phyloP scores from a whole-genome alignment of 2,113 vertebrate species.

The Lycocorax pyrrhopterus region DNA sequence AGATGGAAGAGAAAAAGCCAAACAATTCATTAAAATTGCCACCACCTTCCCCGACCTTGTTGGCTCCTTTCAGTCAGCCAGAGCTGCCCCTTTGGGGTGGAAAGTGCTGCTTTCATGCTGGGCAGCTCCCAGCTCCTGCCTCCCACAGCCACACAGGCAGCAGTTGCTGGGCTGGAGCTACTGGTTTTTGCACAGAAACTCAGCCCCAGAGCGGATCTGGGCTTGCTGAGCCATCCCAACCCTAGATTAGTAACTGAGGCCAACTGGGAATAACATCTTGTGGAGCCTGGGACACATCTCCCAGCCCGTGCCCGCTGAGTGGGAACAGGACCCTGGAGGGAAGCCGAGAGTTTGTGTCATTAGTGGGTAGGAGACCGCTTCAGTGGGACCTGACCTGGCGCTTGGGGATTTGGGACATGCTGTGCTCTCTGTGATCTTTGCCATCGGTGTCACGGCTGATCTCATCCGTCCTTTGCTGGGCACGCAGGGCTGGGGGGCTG shows the following conservation, averaged over 20 bases:
- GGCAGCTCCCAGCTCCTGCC: neutral
- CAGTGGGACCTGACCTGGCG: neutral
- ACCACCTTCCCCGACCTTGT: neutral
- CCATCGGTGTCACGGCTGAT: rapidly evolving
- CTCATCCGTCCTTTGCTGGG: neutral
- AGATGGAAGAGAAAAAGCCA: neutral
- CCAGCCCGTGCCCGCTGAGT: rapidly evolving
- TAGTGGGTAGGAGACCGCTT: neutral
- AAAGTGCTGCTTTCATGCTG: neutral
- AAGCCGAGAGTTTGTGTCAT: neutral
- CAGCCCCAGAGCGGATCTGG: neutral
- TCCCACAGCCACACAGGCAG: neutral
- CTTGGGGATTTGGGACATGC: neutral
- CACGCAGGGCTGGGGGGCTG: neutral
- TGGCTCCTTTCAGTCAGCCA: neutral
- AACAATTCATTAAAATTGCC: neutral
- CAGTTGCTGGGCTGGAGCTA: neutral
- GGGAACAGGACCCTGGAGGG: neutral
- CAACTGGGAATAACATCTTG: neutral
- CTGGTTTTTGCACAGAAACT: neutral
- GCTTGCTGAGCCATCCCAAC: neutral
- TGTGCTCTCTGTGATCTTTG: neutral
- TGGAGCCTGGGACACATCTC: rapidly evolving
- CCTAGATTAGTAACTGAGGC: neutral
- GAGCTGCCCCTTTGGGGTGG: neutral